phyloP scores from a whole-genome alignment of 2,113 vertebrate species.

The Aptenodytes forsteri region DNA sequence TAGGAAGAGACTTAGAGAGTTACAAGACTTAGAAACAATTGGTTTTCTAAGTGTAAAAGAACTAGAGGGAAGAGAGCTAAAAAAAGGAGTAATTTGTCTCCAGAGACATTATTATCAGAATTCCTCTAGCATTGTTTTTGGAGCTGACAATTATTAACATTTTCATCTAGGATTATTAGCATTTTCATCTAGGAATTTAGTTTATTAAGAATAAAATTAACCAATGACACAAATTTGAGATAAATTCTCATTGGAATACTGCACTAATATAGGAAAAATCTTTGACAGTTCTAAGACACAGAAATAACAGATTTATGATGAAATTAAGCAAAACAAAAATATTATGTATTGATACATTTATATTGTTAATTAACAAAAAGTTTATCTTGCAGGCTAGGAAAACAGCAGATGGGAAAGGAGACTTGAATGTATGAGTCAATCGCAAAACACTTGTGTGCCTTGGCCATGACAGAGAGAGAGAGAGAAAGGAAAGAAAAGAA shows the following conservation, averaged over 20 bases:
- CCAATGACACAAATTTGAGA: neutral
- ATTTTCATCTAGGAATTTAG: neutral
- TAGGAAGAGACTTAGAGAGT: neutral
- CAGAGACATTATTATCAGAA: neutral
- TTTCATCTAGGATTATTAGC: neutral
- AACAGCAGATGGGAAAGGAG: neutral
- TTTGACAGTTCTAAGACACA: neutral
- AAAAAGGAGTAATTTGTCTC: neutral
- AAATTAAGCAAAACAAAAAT: neutral
- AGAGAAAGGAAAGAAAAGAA: neutral
- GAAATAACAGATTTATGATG: neutral
- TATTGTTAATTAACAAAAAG: neutral
- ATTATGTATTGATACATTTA: neutral
- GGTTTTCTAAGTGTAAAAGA: neutral
- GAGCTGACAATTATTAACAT: neutral
- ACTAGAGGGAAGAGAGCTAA: neutral
- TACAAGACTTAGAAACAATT: neutral
- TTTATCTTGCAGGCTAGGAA: neutral
- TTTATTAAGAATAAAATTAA: neutral
- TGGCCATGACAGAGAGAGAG: neutral
- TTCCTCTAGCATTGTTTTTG: neutral
- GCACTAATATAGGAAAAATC: neutral
- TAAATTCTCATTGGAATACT: neutral
- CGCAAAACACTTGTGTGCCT: neutral
- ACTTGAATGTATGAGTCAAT: neutral